Percentiles rank a stretch among this genome's conserved stretches.
These are phyloP conservation scores for Tetranychus cinnabarinus DNA, from an alignment of 1,140 invertebrate species.

Conservation along the genomic window DNA sequence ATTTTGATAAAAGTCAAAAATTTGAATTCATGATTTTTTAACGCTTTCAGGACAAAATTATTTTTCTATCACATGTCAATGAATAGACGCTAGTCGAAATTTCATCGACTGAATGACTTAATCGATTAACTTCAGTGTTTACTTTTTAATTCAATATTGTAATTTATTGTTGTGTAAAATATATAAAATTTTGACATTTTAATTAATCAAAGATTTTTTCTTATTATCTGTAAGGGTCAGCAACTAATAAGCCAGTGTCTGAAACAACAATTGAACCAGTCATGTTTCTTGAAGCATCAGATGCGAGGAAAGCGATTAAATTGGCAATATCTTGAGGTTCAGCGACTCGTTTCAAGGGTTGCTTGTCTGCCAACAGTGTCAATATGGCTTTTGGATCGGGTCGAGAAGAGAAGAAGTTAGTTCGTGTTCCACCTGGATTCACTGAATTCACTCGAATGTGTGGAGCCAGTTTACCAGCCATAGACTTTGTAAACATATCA, in stretches of 20 bases:
- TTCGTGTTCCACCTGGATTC: neutral
- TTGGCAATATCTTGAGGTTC: conserved; percentile 46
- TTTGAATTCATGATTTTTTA: too few relatives aligned
- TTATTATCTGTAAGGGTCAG: too few relatives aligned
- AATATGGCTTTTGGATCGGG: neutral
- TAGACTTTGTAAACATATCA: conserved; percentile 63
- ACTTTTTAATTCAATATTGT: too few relatives aligned
- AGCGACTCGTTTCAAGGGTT: conserved; percentile 21
- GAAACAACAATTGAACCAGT: conserved; percentile 52
- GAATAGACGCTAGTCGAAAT: too few relatives aligned
- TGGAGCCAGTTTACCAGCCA: conserved; percentile 11
- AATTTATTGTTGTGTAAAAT: too few relatives aligned
- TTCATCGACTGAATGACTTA: too few relatives aligned
- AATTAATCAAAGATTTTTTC: too few relatives aligned
- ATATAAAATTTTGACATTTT: too few relatives aligned
- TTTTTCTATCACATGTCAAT: too few relatives aligned
- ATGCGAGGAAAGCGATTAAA: conserved; percentile 59
- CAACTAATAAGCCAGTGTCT: conserved; percentile 36
- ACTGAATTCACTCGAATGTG: neutral
- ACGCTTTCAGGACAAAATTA: too few relatives aligned
- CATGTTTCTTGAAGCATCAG: conserved; percentile 46
- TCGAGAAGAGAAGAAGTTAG: neutral
- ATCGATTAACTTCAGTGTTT: too few relatives aligned
- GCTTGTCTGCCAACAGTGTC: neutral
- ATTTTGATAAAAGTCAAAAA: too few relatives aligned